Conservation (phyloP, 1,140 invertebrate species). For the Sinella curviseta region DNA sequence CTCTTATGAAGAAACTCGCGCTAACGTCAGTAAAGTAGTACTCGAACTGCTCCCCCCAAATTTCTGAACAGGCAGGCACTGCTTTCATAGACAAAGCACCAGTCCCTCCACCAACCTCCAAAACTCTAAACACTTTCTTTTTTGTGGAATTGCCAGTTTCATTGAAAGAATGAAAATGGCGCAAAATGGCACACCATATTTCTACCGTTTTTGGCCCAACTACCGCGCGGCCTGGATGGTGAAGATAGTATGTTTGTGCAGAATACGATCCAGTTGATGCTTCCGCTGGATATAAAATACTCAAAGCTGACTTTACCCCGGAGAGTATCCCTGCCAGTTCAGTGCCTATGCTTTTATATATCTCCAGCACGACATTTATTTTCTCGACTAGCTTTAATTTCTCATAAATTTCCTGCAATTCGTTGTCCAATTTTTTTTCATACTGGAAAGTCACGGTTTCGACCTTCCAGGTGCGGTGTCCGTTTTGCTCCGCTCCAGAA, state of each 20-base stretch:
- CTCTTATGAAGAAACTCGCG: constrained; percentile 24
- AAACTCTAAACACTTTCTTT: constrained; percentile 17
- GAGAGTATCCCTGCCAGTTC: not conserved
- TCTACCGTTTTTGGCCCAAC: not conserved
- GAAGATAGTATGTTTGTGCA: not conserved
- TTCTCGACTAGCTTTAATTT: not conserved
- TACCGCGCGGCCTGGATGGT: not conserved
- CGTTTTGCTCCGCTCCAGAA: not conserved
- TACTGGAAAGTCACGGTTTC: not conserved
- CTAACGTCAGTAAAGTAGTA: constrained; percentile 42
- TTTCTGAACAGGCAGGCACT: not conserved
- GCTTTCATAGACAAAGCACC: constrained; percentile 17
- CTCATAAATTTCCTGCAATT: not conserved
- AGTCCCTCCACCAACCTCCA: constrained; percentile 35
- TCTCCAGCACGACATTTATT: not conserved
- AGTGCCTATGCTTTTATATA: not conserved
- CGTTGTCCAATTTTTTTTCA: not conserved
- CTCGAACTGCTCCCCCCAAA: not conserved
- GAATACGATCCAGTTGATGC: not conserved
- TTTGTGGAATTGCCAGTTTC: not conserved
- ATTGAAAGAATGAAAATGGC: not conserved
- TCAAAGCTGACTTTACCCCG: not conserved
- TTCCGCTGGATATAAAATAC: not conserved
- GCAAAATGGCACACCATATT: not conserved
- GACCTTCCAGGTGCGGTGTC: not conserved